Conservation (phyloP, 2,113 vertebrate genomes). For the Sapayoa aenigma region DNA sequence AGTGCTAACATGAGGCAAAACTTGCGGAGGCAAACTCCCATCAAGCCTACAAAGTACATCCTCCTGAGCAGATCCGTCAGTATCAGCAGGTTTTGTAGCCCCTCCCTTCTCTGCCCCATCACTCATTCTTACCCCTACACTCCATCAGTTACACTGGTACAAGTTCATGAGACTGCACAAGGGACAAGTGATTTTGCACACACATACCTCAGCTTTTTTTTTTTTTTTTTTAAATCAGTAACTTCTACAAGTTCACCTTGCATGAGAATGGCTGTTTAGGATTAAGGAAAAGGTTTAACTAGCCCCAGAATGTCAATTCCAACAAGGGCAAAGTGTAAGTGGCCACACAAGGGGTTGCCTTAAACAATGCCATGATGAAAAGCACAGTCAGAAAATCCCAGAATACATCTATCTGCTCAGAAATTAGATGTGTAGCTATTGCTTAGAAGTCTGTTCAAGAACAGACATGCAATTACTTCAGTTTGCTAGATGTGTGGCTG, state of each 20-base stretch:
- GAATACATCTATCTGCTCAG: not conserved
- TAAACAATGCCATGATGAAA: not conserved
- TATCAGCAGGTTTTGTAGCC: not conserved
- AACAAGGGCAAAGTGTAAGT: not conserved
- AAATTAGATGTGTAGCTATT: not conserved
- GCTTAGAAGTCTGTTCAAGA: not conserved
- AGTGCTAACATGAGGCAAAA: not conserved
- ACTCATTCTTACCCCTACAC: not conserved
- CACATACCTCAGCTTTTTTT: rapidly evolving
- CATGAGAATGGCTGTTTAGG: not conserved
- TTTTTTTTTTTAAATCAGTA: not conserved
- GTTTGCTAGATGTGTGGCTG: not conserved
- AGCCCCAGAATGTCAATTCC: not conserved
- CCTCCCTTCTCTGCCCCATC: not conserved
- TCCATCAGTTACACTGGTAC: not conserved
- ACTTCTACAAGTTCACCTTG: not conserved
- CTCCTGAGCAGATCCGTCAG: not conserved
- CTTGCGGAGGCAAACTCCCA: not conserved
- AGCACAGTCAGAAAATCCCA: not conserved
- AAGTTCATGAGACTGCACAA: not conserved
- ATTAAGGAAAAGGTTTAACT: not conserved
- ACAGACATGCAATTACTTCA: not conserved
- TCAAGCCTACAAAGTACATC: not conserved
- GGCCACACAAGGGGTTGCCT: not conserved
- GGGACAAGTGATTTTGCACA: not conserved